Evolutionary conservation across 2,797 vertebrate species (phyloP).

Genomic region (Bradypus variegatus): DNA sequence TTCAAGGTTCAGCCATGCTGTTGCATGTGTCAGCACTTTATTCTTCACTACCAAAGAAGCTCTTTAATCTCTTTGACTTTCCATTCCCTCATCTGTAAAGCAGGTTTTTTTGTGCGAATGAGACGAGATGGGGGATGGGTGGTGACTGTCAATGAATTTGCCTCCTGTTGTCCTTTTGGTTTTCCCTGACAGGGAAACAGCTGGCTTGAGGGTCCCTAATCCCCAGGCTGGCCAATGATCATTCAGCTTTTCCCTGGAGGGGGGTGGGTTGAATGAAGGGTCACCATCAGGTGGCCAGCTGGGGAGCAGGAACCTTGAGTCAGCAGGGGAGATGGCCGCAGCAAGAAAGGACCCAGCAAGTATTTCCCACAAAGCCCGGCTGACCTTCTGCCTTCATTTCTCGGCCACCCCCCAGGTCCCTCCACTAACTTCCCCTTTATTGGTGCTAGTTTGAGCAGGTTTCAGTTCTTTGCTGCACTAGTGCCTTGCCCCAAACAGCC

Average conservation of each 20-base stretch:
- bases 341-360: background rate
- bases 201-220: background rate
- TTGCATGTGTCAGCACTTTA: background rate
- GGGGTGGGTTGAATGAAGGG: background rate
- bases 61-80: background rate
- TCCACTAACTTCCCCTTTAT: background rate
- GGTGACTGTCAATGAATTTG: background rate
- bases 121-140: background rate
- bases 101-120: background rate
- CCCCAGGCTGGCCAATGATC: background rate
- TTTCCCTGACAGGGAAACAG: background rate
- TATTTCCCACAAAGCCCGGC: background rate
- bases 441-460: background rate
- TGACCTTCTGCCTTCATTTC: background rate
- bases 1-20: background rate
- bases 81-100: background rate
- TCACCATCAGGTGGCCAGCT: accelerated
- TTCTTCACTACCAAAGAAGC: background rate
- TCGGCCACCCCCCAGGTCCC: background rate
- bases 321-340: background rate
- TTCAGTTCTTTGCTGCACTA: background rate
- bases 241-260: too few species aligned
- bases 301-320: background rate
- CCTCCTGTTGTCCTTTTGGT: background rate
- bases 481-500: background rate